phyloP scores from a whole-genome alignment of 2,797 vertebrate species.

The Acrossocheilus fasciatus region DNA sequence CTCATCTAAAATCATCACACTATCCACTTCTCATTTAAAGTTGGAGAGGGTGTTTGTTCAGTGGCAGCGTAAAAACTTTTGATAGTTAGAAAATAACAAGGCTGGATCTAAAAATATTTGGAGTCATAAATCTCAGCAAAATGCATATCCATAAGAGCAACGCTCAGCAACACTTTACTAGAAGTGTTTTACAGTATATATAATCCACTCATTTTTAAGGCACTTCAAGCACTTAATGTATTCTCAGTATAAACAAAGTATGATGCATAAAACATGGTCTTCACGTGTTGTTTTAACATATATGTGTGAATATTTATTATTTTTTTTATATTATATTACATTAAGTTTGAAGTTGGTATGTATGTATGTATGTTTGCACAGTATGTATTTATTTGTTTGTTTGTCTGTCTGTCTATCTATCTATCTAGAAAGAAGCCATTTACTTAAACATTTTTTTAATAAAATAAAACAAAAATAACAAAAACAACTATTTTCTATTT shows the following conservation, averaged over 20 bases:
- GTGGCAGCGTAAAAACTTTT: not conserved
- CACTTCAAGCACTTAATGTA: not conserved
- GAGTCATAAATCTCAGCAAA: constrained; percentile 13
- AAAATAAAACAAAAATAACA: not conserved
- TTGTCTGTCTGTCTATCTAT: too few relatives aligned
- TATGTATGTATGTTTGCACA: too few relatives aligned
- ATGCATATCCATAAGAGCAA: not conserved
- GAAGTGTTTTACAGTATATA: not conserved
- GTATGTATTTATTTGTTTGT: not conserved
- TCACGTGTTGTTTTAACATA: not conserved
- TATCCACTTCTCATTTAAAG: constrained; percentile 26
- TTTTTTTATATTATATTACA: not conserved
- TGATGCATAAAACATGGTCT: not conserved
- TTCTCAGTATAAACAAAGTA: not conserved
- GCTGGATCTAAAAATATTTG: constrained; percentile 17
- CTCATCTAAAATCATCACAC: constrained; percentile 32
- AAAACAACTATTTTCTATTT: not conserved
- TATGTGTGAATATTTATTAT: not conserved
- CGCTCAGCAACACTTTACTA: not conserved
- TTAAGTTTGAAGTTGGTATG: not conserved
- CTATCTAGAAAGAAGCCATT: not conserved
- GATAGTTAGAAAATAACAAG: constrained; percentile 23
- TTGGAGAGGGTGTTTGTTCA: constrained; percentile 23
- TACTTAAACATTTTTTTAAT: not conserved
- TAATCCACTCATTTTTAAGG: not conserved